Evolutionary conservation across 2,113 vertebrate species (phyloP).

Genomic region (Seriola rivoliana): DNA sequence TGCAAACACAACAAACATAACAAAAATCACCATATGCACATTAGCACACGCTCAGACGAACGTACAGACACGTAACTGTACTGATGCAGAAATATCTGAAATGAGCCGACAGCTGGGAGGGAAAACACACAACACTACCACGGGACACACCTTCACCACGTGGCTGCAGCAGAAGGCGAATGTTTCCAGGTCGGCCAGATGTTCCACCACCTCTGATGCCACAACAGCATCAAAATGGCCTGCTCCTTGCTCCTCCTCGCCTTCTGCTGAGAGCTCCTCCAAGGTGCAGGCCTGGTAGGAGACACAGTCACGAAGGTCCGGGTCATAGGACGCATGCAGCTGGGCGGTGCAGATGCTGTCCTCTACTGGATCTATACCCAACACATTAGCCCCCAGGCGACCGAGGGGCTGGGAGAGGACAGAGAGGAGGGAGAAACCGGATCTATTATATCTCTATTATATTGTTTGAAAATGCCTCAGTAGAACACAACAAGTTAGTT

Average conservation of each 20-base stretch:
- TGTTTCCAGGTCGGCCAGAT: conserved; percentile 91
- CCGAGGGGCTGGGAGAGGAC: conserved; percentile 89
- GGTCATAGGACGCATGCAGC: conserved; percentile 91
- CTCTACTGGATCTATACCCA: conserved; percentile 94
- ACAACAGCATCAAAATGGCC: conserved; percentile 90
- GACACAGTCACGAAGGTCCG: conserved; percentile 84
- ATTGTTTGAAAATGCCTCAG: not conserved
- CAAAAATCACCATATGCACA: conserved; percentile 22
- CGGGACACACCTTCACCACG: conserved; percentile 89
- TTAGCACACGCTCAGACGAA: conserved; percentile 15
- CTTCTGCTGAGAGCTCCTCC: conserved; percentile 89
- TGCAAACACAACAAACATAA: conserved; percentile 20
- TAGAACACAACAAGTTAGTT: not conserved
- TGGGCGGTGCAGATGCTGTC: conserved; percentile 92
- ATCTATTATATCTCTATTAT: not conserved
- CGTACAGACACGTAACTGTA: conserved; percentile 5
- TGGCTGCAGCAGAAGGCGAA: conserved; percentile 90
- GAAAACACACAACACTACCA: conserved; percentile 21
- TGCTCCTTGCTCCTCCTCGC: conserved; percentile 29
- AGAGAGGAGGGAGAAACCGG: not conserved
- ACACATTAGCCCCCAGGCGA: conserved; percentile 91
- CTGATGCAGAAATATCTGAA: conserved; percentile 19
- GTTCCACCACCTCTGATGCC: conserved; percentile 97
- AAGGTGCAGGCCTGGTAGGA: conserved; percentile 89
- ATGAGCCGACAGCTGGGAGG: conserved; percentile 35